Percentiles rank a stretch among this genome's conserved stretches.
Evolutionary conservation across 2,113 vertebrate species (phyloP).

Genomic region (Numenius arquata): DNA sequence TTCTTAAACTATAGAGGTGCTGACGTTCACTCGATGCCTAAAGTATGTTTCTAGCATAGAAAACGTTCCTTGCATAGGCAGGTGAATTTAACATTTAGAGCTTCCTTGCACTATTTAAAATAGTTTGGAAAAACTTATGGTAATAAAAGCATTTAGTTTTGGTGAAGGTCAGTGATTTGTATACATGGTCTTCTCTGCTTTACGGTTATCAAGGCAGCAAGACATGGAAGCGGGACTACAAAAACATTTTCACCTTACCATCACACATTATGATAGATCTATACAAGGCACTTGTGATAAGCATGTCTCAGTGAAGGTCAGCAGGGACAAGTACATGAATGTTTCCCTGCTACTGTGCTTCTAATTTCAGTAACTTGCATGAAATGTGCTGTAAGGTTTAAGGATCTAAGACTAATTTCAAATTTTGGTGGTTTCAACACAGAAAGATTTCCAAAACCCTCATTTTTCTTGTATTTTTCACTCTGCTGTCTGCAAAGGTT

Average conservation of each 20-base stretch:
- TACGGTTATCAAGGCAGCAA: neutral
- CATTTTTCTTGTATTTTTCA: conserved; percentile 63
- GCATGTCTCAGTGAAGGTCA: neutral
- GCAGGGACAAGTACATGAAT: neutral
- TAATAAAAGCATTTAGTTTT: neutral
- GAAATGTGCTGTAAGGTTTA: neutral
- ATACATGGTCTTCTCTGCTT: neutral
- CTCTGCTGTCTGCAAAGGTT: conserved; percentile 78
- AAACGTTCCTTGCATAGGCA: neutral
- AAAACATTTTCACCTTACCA: neutral
- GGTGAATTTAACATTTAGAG: neutral
- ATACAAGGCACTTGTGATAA: conserved; percentile 38
- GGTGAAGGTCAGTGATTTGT: neutral
- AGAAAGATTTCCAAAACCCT: neutral
- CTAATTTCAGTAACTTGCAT: neutral
- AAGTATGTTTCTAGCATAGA: neutral
- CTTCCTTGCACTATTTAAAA: neutral
- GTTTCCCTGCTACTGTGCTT: neutral
- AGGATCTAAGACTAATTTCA: neutral
- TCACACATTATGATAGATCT: neutral
- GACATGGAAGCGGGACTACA: neutral
- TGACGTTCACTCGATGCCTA: neutral
- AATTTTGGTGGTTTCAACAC: neutral
- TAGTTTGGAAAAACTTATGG: neutral
- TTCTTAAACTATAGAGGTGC: neutral